These are phyloP conservation scores for Brachyptera putata DNA, from an alignment of 2,888 invertebrate species.

Conservation along the genomic window DNA sequence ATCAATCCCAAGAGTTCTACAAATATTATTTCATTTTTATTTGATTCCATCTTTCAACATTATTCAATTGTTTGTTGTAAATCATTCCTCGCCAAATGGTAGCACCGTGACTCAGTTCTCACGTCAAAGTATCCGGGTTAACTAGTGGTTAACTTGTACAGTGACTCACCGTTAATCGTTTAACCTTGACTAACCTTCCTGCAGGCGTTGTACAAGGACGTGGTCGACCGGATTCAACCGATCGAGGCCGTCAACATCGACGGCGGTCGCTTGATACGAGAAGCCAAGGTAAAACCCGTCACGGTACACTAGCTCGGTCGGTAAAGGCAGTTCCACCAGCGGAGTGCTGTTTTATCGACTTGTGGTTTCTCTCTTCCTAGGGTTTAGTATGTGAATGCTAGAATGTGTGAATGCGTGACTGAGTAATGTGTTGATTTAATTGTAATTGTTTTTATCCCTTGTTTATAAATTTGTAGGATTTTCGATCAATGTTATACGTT, in stretches of 20 bases:
- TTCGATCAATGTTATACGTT: no score
- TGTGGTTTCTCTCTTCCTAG: neutral
- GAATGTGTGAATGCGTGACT: conserved; percentile 13
- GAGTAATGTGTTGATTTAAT: neutral
- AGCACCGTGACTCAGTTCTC: no score
- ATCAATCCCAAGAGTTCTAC: no score
- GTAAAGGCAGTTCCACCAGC: no score
- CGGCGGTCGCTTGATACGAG: conserved; percentile 92
- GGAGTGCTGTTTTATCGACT: neutral
- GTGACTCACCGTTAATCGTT: no score
- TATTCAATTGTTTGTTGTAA: no score
- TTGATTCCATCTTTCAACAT: no score
- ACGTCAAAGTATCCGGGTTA: no score
- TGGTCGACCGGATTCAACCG: conserved; percentile 88
- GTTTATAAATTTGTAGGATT: no score
- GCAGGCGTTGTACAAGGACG: conserved; percentile 87
- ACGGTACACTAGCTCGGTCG: no score
- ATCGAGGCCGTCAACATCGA: conserved; percentile 94
- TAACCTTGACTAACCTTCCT: conserved; percentile 38
- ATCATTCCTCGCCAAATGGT: no score
- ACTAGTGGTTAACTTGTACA: neutral
- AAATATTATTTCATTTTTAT: no score
- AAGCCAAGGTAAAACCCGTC: conserved; percentile 97
- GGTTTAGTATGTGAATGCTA: conserved; percentile 5
- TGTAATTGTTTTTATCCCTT: neutral